These are phyloP conservation scores for Dusona sp. DNA, from an alignment of 2,888 invertebrate species.

Conservation along the genomic window DNA sequence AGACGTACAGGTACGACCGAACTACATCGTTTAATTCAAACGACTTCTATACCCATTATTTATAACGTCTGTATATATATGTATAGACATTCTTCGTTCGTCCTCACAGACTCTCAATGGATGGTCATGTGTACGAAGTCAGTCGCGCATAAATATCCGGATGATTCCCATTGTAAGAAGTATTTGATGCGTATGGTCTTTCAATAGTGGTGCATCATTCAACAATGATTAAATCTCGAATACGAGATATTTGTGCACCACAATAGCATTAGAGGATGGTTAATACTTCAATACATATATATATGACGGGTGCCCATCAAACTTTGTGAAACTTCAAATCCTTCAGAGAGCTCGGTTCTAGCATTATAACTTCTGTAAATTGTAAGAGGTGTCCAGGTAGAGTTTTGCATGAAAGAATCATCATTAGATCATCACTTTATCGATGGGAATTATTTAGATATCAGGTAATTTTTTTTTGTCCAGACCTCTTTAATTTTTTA, in stretches of 20 bases:
- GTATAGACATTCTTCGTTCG: not conserved
- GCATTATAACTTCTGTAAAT: not conserved
- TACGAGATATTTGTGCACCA: not conserved
- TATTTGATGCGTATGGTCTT: constrained; percentile 16
- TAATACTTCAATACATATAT: not conserved
- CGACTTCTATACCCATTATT: not conserved
- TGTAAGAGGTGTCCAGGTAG: not conserved
- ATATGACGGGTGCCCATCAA: not conserved
- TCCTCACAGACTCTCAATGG: not conserved
- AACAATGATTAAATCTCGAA: constrained; percentile 36
- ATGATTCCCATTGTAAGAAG: constrained; percentile 44
- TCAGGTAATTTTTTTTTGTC: not conserved
- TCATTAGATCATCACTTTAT: not conserved
- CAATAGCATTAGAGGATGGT: not conserved
- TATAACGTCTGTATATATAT: not conserved
- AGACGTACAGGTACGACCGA: constrained; percentile 16
- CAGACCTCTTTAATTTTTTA: not conserved
- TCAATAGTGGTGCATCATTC: constrained; percentile 26
- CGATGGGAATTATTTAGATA: not conserved
- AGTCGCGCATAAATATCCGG: constrained; percentile 53
- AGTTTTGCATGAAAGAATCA: not conserved
- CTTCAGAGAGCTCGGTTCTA: not conserved
- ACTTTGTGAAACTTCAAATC: not conserved
- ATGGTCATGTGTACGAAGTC: constrained; percentile 39
- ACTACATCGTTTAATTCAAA: not conserved